Base-by-base conservation (phyloP, 1,140 invertebrate genomes). In the Drosophila sturtevanti region DNA sequence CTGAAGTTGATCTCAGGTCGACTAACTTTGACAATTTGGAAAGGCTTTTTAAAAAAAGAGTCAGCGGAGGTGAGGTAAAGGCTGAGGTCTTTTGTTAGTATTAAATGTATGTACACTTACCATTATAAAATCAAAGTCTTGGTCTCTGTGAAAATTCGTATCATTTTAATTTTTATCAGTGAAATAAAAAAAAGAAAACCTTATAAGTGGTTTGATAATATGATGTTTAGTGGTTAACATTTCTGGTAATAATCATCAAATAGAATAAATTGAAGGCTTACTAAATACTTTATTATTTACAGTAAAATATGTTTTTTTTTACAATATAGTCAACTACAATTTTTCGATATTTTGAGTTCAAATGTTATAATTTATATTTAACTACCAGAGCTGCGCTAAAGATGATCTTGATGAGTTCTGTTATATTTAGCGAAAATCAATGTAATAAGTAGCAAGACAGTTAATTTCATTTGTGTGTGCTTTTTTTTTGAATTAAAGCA, bases 291-390 rank as follows among this genome's bases (percentile, higher is more conserved):
- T 59, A 54, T 58, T 80, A 80, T 80, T 59, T 80, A 80, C 78
- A 80, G 22, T 72, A 48, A 52, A 60, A 37, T 59, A 11, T 56
- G 34, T 48, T 60, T 51, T 55, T 58, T 73, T 68, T 52, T 72
- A 72, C 64, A 77, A 56, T 77, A 73, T 51, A 54, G 68, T 79
- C 21, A 67, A 67, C 75, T 77, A 68, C 63, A 55, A 65, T 69
- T 66, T 24, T 63, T 75, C 14, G 52, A 63, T 58, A 56, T 41
- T 68, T 55, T 51, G 14, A 71, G 51, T 70, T 69, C n/a, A 60
- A 65, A 34, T 64, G 11, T 38, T 44, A 63, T 48, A 51, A 64
- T 60, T 52, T 55, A 59, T 41, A 64, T 60, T 44, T 55, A 63
- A 56, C 51, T 68, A 60, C 62, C 27, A 37, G 27, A 55, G 48